Percentiles rank a stretch among this genome's conserved stretches.
Conservation (phyloP, 2,888 invertebrate species). For the Ichneumon xanthorius region DNA sequence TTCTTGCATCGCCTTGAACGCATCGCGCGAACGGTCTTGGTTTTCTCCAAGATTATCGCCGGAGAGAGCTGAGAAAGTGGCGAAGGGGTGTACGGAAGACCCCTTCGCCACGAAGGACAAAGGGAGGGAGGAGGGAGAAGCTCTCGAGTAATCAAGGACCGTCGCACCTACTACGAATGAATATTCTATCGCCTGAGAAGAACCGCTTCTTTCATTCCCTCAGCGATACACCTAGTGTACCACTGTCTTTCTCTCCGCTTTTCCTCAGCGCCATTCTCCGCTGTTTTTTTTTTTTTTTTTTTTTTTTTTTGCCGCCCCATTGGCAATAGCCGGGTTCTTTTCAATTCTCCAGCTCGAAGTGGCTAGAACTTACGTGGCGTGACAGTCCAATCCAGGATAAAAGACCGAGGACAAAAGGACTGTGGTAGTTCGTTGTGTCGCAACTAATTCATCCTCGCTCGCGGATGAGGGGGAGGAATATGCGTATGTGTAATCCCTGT, state of each 20-base stretch:
- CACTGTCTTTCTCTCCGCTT: conserved; percentile 4
- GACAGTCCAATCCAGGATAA: not conserved
- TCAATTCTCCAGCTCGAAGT: not conserved
- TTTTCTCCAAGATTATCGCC: not conserved
- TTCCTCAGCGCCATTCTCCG: conserved; percentile 4
- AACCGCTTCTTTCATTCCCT: conserved; percentile 58
- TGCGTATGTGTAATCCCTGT: not conserved
- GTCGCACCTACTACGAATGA: conserved; percentile 64
- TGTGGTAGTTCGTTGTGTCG: not conserved
- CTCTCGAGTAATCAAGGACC: conserved; percentile 67
- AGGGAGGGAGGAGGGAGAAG: conserved; percentile 28
- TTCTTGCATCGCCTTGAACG: not conserved
- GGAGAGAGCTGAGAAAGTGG: not conserved
- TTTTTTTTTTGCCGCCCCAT: conserved; percentile 9
- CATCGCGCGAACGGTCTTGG: not conserved
- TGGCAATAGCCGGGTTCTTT: not conserved
- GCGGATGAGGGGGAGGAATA: not conserved
- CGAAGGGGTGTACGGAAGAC: conserved; percentile 27
- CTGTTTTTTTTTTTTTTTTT: not conserved
- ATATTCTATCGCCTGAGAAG: conserved; percentile 65
- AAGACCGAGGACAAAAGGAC: not conserved
- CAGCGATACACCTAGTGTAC: conserved; percentile 40
- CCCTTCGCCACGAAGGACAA: no score
- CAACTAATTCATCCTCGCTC: not conserved
- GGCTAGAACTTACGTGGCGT: not conserved